A percentile compares a stretch with the other conserved stretches of the same genome.
These are phyloP conservation scores for Cydia fagiglandana DNA, from an alignment of 1,140 invertebrate species.

Conservation along the genomic window DNA sequence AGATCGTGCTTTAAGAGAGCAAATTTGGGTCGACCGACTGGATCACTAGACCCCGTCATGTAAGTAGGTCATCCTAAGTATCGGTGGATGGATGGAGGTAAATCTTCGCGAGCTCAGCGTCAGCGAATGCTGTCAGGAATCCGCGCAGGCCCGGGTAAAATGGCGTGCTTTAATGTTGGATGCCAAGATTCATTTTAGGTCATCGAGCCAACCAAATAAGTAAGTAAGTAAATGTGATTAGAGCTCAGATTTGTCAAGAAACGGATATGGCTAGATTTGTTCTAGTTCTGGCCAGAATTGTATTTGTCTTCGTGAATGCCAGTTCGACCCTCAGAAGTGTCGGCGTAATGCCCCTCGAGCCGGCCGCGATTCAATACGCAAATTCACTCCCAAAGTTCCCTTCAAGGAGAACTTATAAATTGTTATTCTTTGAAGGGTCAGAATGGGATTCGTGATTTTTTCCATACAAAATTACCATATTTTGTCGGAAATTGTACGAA, in stretches of 20 bases:
- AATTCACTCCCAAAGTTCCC: conserved; percentile 71
- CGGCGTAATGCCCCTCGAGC: conserved; percentile 71
- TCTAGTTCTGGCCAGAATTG: background rate
- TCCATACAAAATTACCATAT: conserved; percentile 34
- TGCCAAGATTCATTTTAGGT: no score
- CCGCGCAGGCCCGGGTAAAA: no score
- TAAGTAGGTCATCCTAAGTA: no score
- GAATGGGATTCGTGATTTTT: conserved; percentile 45
- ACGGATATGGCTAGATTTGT: no score
- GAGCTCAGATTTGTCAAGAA: background rate
- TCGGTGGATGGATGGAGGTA: no score
- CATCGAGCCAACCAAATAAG: no score
- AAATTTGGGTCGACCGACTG: no score
- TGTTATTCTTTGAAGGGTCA: conserved; percentile 64
- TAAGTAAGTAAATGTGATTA: conserved; percentile 34
- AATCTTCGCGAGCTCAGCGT: no score
- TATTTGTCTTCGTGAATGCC: background rate
- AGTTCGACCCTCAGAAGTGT: conserved; percentile 59
- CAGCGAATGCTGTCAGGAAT: no score
- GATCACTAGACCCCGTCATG: no score
- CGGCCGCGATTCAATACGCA: conserved; percentile 66
- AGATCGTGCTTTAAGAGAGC: no score
- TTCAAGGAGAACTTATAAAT: conserved; percentile 70
- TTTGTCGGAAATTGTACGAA: conserved; percentile 16
- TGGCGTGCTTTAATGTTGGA: no score